Conservation (phyloP, 2,797 vertebrate species). For the Alcedo atthis region DNA sequence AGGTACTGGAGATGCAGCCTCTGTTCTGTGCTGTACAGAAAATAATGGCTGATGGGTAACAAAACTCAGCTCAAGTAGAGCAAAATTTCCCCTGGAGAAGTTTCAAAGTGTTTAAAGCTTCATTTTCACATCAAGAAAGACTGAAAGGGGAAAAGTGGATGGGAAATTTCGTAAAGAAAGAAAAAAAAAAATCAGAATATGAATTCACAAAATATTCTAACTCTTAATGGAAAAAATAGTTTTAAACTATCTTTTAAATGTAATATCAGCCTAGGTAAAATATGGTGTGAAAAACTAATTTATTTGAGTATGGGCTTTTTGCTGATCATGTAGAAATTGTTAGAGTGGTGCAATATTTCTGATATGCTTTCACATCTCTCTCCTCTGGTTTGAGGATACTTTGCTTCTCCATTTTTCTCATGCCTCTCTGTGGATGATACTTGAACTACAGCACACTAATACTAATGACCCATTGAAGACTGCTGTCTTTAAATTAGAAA, state of each 20-base stretch:
- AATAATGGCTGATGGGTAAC: neutral
- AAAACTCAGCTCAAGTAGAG: neutral
- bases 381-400: neutral
- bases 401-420: neutral
- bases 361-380: neutral
- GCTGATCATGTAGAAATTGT: neutral
- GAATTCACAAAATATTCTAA: neutral
- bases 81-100: neutral
- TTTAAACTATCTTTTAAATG: neutral
- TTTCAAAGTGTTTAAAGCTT: neutral
- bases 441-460: neutral
- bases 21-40: neutral
- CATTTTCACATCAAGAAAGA: slow-evolving; percentile 6
- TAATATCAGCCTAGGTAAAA: neutral
- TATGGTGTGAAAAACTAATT: neutral
- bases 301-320: neutral
- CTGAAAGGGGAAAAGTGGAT: neutral
- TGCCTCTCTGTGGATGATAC: neutral
- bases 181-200: neutral
- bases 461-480: neutral
- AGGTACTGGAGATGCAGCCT: neutral
- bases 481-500: neutral
- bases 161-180: neutral
- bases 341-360: neutral
- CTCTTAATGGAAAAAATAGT: neutral